Conservation (phyloP, 92 coral and sea anemone genomes). For the Epizoanthus scotinus region DNA sequence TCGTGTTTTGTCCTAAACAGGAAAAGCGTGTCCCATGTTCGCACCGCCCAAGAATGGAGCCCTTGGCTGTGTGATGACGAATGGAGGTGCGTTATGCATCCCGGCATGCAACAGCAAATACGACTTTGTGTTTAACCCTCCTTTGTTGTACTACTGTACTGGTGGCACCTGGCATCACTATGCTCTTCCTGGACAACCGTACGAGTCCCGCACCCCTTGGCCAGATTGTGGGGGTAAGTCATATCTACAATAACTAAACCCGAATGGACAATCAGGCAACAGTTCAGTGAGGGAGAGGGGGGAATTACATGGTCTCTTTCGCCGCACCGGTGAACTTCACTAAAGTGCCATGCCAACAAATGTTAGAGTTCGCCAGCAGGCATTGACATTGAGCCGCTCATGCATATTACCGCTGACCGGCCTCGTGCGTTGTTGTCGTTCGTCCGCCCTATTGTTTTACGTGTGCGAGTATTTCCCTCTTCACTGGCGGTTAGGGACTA, state of each 20-base stretch:
- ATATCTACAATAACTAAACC: not conserved
- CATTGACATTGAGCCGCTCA: no score
- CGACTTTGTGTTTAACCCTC: slow-evolving; percentile 31
- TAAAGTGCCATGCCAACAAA: no score
- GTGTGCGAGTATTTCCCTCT: no score
- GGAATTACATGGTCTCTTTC: no score
- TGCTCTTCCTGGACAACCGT: not conserved
- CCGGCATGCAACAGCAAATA: slow-evolving; percentile 19
- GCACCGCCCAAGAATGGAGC: slow-evolving; percentile 37
- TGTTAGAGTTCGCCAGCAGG: no score
- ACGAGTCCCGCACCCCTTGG: not conserved
- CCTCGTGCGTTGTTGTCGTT: no score
- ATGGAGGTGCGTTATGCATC: not conserved
- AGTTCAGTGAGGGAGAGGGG: no score
- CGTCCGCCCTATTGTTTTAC: no score
- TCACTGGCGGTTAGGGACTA: no score
- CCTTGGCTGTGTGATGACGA: not conserved
- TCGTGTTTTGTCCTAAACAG: not conserved
- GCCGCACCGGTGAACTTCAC: no score
- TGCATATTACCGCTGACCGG: no score
- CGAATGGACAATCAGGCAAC: no score
- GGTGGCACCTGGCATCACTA: not conserved
- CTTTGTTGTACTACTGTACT: not conserved
- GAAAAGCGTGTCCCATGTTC: slow-evolving; percentile 1
- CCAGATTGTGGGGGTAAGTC: slow-evolving; percentile 42